phyloP scores from a whole-genome alignment of 2,888 invertebrate species.

The Hemicrepidius hirtus region DNA sequence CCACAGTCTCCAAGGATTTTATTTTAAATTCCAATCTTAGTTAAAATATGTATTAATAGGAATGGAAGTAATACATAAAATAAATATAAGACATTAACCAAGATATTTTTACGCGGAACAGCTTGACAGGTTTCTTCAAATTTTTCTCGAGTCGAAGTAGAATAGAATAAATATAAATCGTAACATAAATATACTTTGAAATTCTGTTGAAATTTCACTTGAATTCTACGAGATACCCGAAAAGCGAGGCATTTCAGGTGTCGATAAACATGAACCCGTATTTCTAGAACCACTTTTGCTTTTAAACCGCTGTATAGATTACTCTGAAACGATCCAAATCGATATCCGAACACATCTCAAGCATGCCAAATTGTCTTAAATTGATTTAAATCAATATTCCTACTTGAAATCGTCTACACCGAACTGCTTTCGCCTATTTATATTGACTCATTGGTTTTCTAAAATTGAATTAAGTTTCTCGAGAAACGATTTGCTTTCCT shows the following conservation, averaged over 20 bases:
- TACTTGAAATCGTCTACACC: background rate
- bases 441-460: background rate
- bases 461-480: background rate
- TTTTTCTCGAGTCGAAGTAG: too few species aligned
- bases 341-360: constrained; percentile 9
- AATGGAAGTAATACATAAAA: too few species aligned
- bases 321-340: background rate
- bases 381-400: constrained; percentile 9
- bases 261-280: constrained; percentile 17
- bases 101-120: too few species aligned
- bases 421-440: background rate
- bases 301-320: constrained; percentile 2
- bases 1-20: too few species aligned
- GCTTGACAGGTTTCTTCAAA: background rate
- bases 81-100: too few species aligned
- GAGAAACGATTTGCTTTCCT: too few species aligned
- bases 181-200: background rate
- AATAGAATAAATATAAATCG: background rate
- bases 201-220: background rate
- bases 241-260: constrained; percentile 10
- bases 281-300: constrained; percentile 8
- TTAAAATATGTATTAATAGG: too few species aligned
- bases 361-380: constrained; percentile 7
- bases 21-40: too few species aligned
- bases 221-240: background rate